These are phyloP conservation scores for Machimus atricapillus DNA, from an alignment of 2,888 invertebrate species.

Conservation along the genomic window DNA sequence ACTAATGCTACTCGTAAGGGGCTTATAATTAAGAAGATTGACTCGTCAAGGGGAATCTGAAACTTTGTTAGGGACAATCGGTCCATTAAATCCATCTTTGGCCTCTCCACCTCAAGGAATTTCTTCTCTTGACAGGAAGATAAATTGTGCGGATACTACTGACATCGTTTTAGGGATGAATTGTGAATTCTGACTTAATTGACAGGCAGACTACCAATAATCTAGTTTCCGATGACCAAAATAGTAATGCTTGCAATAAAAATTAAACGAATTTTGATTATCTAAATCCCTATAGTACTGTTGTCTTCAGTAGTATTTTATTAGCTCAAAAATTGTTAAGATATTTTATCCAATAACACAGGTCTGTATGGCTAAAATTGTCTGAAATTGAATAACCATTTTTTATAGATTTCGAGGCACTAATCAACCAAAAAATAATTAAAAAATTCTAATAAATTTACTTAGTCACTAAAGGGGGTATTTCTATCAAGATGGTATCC, in stretches of 20 bases:
- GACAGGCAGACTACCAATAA: background rate
- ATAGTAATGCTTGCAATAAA: background rate
- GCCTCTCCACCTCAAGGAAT: background rate
- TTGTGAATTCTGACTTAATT: background rate
- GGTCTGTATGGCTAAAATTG: too few relatives aligned
- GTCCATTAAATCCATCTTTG: background rate
- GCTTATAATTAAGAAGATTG: slow-evolving; percentile 21
- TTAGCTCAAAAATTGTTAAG: too few relatives aligned
- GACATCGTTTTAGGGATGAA: background rate
- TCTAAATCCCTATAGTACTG: too few relatives aligned
- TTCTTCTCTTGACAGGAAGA: background rate
- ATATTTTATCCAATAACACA: too few relatives aligned
- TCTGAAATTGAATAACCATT: too few relatives aligned
- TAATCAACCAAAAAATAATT: too few relatives aligned
- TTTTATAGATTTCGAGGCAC: too few relatives aligned
- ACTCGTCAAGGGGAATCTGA: background rate
- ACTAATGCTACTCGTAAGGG: slow-evolving; percentile 15
- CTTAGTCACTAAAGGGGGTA: too few relatives aligned
- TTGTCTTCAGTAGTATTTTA: too few relatives aligned
- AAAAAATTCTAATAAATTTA: too few relatives aligned
- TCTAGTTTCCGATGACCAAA: background rate
- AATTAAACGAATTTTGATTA: background rate
- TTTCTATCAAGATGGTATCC: too few relatives aligned
- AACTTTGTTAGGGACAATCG: slow-evolving; percentile 16
- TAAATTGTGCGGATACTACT: background rate